These are phyloP conservation scores for Malurus cyaneus DNA, from an alignment of 2,113 vertebrate species.

Conservation along the genomic window DNA sequence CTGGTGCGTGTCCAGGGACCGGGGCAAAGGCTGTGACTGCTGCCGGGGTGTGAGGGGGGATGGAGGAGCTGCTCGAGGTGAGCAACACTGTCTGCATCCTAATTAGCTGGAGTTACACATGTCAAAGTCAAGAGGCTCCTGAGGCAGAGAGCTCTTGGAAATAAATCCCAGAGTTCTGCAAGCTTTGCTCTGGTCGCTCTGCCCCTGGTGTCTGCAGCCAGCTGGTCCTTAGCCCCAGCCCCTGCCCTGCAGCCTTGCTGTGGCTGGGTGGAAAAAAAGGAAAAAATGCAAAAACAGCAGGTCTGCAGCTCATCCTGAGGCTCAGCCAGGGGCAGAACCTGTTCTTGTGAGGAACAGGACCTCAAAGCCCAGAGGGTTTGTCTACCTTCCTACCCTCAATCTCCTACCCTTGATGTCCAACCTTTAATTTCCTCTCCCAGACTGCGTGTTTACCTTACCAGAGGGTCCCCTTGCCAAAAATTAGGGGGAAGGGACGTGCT, in stretches of 20 bases:
- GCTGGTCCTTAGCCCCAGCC: not conserved
- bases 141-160: not conserved
- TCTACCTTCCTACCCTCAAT: not conserved
- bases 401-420: not conserved
- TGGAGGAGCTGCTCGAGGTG: not conserved
- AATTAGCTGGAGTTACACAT: not conserved
- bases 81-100: slow-evolving; percentile 30
- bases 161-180: not conserved
- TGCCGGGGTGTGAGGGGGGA: not conserved
- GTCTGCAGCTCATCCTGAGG: not conserved
- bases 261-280: not conserved
- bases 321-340: not conserved
- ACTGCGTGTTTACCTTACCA: rapidly evolving
- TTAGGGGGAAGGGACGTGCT: not conserved
- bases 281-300: not conserved
- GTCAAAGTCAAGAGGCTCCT: not conserved
- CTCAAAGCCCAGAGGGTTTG: not conserved
- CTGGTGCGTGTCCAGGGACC: not conserved
- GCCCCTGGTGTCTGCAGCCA: not conserved
- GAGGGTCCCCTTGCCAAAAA: not conserved
- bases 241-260: not conserved
- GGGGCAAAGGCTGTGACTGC: not conserved
- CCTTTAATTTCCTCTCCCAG: not conserved
- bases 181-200: not conserved
- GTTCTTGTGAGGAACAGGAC: not conserved